Conservation (phyloP, 2,888 invertebrate species). For the Caenorhabditis drosophilae region DNA sequence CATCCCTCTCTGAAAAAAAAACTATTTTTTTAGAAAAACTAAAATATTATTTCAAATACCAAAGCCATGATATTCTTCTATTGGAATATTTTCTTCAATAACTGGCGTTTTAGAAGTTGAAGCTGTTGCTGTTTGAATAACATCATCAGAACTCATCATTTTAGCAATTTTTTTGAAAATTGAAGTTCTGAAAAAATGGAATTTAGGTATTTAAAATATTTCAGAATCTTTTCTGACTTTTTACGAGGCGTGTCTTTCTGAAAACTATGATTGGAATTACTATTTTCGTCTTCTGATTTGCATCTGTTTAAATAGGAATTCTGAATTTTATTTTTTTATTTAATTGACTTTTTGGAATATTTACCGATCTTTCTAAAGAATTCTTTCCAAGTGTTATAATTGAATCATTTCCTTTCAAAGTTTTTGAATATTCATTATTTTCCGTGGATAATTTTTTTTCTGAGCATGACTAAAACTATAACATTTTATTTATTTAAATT, state of each 20-base stretch:
- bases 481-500: neutral
- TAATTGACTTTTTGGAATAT: neutral
- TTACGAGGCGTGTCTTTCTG: conserved; percentile 1
- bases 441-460: conserved; percentile 25
- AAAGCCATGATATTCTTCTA: too few species aligned
- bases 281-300: neutral
- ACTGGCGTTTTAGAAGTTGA: conserved; percentile 21
- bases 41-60: too few species aligned
- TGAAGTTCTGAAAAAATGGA: conserved; percentile 5
- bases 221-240: conserved; percentile 1
- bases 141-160: conserved; percentile 46
- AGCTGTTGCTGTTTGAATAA: conserved; percentile 28
- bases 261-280: neutral
- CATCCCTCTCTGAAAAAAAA: too few species aligned
- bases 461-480: conserved; percentile 13
- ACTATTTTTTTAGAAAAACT: too few species aligned
- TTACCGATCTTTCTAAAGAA: conserved; percentile 18
- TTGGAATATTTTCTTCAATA: conserved; percentile 12
- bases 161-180: conserved; percentile 38
- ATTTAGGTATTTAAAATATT: neutral
- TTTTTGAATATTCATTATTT: conserved; percentile 9
- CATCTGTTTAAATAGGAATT: too few species aligned
- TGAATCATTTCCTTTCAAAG: too few species aligned
- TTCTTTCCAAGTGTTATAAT: too few species aligned
- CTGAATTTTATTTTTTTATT: neutral